phyloP scores from a whole-genome alignment of 2,888 invertebrate genomes.

The Biston betularia region DNA sequence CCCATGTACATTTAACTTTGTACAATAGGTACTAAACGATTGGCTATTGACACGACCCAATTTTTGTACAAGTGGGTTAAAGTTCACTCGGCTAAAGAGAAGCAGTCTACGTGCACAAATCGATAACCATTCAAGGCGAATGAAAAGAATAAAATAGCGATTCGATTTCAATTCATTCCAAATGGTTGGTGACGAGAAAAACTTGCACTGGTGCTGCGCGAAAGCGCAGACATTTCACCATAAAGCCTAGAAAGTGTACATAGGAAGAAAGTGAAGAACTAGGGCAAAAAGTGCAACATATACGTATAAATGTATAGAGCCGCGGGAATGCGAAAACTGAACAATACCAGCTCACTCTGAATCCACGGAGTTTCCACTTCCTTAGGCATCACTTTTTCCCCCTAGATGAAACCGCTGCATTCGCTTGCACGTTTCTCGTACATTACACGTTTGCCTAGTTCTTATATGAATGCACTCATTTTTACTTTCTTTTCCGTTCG shows the following conservation, averaged over 20 bases:
- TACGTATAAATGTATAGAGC: conserved; percentile 59
- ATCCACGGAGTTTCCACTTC: conserved; percentile 71
- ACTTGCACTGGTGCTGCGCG: conserved; percentile 83
- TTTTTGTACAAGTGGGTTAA: conserved; percentile 37
- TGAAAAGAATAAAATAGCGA: conserved; percentile 65
- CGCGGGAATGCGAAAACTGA: conserved; percentile 62
- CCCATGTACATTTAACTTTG: conserved; percentile 36
- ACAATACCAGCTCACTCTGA: conserved; percentile 68
- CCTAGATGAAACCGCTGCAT: conserved; percentile 70
- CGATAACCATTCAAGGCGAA: conserved; percentile 39
- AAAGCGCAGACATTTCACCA: conserved; percentile 84
- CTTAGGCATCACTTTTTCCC: conserved; percentile 76
- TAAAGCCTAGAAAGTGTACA: conserved; percentile 84
- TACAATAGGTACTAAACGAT: conserved; percentile 15
- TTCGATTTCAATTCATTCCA: conserved; percentile 83
- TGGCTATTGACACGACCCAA: conserved; percentile 30
- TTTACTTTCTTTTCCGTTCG: conserved; percentile 86
- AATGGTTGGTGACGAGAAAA: conserved; percentile 75
- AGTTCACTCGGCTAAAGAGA: conserved; percentile 29
- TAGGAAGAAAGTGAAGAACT: conserved; percentile 85
- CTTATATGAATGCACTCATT: conserved; percentile 82
- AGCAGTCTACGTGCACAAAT: conserved; percentile 22
- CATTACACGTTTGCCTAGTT: conserved; percentile 77
- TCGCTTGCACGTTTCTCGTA: conserved; percentile 72
- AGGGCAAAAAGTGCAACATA: conserved; percentile 76